These are phyloP conservation scores for Mycteria americana DNA, from an alignment of 2,797 vertebrate genomes.

Conservation along the genomic window DNA sequence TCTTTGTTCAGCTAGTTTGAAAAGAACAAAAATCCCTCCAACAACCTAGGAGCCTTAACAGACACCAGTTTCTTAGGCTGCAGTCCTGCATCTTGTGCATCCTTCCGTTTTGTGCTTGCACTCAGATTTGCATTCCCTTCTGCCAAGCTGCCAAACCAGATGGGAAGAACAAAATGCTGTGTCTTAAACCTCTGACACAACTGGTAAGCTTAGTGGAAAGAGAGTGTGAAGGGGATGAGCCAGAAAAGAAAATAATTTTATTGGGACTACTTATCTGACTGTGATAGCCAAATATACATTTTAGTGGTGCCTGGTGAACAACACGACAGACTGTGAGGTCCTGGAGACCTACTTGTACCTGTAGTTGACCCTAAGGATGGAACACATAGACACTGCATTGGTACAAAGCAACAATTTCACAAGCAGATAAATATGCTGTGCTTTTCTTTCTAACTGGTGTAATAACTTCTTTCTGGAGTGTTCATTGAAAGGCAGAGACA, in stretches of 20 bases:
- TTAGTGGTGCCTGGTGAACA: background rate
- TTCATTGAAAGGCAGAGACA: background rate
- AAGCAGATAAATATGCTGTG: background rate
- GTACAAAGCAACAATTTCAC: background rate
- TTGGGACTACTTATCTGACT: background rate
- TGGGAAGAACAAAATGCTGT: background rate
- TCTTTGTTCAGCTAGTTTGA: background rate
- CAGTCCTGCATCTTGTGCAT: background rate
- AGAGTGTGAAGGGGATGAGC: background rate
- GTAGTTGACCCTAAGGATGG: background rate
- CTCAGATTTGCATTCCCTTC: background rate
- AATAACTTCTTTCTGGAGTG: background rate
- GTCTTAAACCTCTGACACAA: background rate
- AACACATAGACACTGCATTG: background rate
- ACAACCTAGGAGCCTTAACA: background rate
- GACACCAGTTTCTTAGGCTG: background rate
- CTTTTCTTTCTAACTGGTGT: background rate
- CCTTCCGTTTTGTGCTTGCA: background rate
- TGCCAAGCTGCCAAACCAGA: background rate
- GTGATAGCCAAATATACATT: background rate
- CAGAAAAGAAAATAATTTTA: background rate
- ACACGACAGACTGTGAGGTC: background rate
- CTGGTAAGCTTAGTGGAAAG: background rate
- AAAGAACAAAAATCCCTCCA: background rate
- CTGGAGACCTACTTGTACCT: background rate